These are phyloP conservation scores for Colistium nudipinnis DNA, from an alignment of 2,113 vertebrate species.

Conservation along the genomic window DNA sequence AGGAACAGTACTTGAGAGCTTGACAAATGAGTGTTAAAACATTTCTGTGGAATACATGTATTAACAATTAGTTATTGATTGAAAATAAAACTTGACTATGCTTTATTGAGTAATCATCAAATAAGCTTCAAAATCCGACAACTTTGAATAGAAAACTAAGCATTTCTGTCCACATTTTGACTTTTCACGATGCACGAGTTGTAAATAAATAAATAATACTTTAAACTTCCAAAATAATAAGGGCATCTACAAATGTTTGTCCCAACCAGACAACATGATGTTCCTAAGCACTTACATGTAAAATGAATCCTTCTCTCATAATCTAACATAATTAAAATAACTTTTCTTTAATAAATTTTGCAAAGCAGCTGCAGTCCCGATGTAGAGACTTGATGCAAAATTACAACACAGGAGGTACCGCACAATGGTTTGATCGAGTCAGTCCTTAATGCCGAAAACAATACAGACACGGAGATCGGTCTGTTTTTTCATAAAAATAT, in stretches of 20 bases:
- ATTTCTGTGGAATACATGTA: not conserved
- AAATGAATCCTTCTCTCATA: constrained; percentile 8
- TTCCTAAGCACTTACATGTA: constrained; percentile 22
- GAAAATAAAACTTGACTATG: constrained; percentile 34
- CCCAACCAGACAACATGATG: constrained; percentile 15
- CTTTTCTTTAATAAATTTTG: too few species aligned
- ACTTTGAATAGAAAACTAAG: constrained; percentile 54
- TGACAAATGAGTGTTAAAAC: not conserved
- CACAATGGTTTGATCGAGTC: not conserved
- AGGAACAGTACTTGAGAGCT: not conserved
- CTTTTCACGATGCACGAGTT: constrained; percentile 30
- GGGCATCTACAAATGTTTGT: constrained; percentile 11
- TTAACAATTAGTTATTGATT: not conserved
- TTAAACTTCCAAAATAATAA: constrained; percentile 37
- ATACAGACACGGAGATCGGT: constrained; percentile 23
- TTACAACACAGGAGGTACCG: not conserved
- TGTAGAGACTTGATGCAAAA: constrained; percentile 5
- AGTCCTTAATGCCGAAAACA: constrained; percentile 21
- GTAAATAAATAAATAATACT: constrained; percentile 74
- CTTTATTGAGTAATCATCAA: constrained; percentile 72
- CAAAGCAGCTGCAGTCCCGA: constrained; percentile 48
- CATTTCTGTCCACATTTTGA: constrained; percentile 20
- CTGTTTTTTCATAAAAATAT: constrained; percentile 46
- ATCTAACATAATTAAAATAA: too few species aligned
- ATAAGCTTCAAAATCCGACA: constrained; percentile 38